Base-by-base conservation (phyloP, 1,140 invertebrate genomes). In the Cyrtorhinus lividipennis region DNA sequence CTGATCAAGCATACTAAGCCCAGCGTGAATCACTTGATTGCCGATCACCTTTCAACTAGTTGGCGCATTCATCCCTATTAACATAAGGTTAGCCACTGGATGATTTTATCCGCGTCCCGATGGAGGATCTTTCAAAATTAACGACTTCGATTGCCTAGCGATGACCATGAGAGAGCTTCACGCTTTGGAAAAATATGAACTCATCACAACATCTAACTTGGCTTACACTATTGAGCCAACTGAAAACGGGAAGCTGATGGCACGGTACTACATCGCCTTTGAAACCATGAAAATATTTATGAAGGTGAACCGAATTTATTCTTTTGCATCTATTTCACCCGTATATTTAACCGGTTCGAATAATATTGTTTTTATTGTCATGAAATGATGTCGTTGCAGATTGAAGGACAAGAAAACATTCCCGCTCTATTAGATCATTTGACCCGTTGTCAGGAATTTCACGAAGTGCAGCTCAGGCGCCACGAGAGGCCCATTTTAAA, bases 401-500 rank as follows among this genome's bases (percentile, higher is more conserved):
- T 78, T 3, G 69, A 75, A 23, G 77, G 77, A 15, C 69, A 70
- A 46, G 78, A 78, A 71, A 68, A 66, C 8, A 61, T 79, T 48
- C 72, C 72, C 12, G 69, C 77, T 13, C 65, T 79, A 44, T 48
- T 81, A 13, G 64, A 67, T 5, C 59, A 79, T 12, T 66, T 85
- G 24, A 76, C 78, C 62, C 72, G 74, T 24, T 79, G 82, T 68
- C 74, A 80, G 66, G 83, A 85, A 69, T 77, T 82, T 65, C 68
- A 73, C 1, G 82, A 84, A 65, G 76, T 84, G 69, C 76, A 79
- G 57, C 70, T 86, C 8, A 71, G 83, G 68, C 73, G 75, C 1
- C 80, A 76, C 70, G 84, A 86, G 66, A 79, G 81, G 59, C 72
- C 74, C 68, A 73, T 71, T 22, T 73, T 86, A 1, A 85, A 85